Conservation (phyloP, 2,113 vertebrate species). For the Antennarius striatus region DNA sequence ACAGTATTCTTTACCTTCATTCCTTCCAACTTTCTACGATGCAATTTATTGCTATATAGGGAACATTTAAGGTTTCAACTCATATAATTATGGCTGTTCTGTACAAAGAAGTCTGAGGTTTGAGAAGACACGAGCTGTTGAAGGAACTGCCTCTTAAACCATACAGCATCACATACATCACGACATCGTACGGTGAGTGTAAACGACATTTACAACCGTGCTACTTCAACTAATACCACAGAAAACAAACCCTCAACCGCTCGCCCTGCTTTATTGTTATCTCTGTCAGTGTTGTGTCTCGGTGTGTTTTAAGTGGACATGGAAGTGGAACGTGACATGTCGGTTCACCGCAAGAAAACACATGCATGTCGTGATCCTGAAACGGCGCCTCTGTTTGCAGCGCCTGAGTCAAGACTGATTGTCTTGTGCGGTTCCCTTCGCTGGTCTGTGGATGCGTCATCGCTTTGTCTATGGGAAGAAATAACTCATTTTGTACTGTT, state of each 20-base stretch:
- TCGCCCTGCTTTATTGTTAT: slow-evolving; percentile 26
- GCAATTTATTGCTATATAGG: neutral
- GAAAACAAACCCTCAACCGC: slow-evolving; percentile 45
- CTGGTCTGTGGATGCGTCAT: slow-evolving; percentile 62
- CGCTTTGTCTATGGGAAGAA: slow-evolving; percentile 60
- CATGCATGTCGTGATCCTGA: slow-evolving; percentile 15
- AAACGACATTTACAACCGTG: slow-evolving; percentile 60
- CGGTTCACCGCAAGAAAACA: slow-evolving; percentile 54
- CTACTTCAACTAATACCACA: slow-evolving; percentile 43
- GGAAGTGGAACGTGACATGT: slow-evolving; percentile 45
- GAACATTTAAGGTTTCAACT: neutral
- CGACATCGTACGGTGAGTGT: slow-evolving; percentile 27
- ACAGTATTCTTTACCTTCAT: neutral
- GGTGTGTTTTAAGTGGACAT: slow-evolving; percentile 52
- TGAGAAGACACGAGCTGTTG: slow-evolving; percentile 13
- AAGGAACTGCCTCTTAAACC: slow-evolving; percentile 23
- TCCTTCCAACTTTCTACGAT: neutral
- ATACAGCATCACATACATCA: slow-evolving; percentile 7
- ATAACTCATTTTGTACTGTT: slow-evolving; percentile 47
- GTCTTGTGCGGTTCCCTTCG: slow-evolving; percentile 57
- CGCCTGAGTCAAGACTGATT: slow-evolving; percentile 37
- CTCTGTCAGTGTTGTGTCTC: slow-evolving; percentile 14
- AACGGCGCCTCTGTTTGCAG: slow-evolving; percentile 5
- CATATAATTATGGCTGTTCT: neutral
- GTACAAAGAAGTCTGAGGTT: neutral